phyloP scores from a whole-genome alignment of 2,888 invertebrate species.

The Coecobrya sp. region DNA sequence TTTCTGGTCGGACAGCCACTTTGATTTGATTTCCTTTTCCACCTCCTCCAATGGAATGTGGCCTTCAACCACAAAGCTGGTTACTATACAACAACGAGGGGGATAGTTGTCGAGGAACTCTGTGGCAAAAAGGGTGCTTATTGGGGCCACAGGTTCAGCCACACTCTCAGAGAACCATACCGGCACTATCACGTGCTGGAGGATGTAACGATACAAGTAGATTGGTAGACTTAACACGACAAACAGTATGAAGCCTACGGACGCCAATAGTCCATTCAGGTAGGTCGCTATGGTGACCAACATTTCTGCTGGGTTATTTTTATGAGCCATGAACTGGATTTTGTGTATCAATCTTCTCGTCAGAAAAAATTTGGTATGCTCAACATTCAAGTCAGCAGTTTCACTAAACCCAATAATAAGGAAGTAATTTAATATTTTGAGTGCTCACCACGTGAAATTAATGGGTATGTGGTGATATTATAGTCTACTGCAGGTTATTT shows the following conservation, averaged over 20 bases:
- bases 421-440: no score
- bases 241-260: neutral
- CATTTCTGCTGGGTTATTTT: no score
- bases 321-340: no score
- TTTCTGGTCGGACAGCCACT: slow-evolving; percentile 1
- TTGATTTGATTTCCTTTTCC: neutral
- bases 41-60: neutral
- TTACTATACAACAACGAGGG: slow-evolving; percentile 31
- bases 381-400: neutral
- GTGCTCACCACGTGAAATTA: no score
- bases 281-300: neutral
- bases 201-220: neutral
- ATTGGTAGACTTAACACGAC: neutral
- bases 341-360: no score
- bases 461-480: no score
- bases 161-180: neutral
- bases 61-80: slow-evolving; percentile 53
- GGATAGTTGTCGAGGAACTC: slow-evolving; percentile 35
- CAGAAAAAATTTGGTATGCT: neutral
- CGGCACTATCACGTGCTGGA: slow-evolving; percentile 16
- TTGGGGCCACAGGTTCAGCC: slow-evolving; percentile 9
- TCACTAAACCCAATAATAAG: no score
- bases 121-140: slow-evolving; percentile 45
- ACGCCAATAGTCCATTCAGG: neutral
- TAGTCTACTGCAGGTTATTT: neutral